phyloP scores from a whole-genome alignment of 2,113 vertebrate species.

The Cyanoramphus novaezelandiae region DNA sequence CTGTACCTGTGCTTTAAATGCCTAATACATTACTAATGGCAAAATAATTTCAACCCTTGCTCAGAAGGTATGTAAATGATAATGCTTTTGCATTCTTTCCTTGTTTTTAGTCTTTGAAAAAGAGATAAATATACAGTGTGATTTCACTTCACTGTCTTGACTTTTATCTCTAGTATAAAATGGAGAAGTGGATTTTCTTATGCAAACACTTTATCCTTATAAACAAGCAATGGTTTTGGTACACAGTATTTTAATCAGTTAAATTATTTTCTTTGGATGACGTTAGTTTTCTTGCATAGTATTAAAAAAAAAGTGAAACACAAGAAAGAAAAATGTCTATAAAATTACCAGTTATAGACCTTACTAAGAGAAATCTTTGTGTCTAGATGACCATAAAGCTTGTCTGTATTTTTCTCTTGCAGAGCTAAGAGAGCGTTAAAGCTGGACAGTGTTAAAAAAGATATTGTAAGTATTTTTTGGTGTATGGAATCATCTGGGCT shows the following conservation, averaged over 20 bases:
- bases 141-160: not conserved
- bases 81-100: constrained; percentile 2
- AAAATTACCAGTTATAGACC: not conserved
- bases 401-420: constrained; percentile 58
- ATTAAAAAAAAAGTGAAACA: not conserved
- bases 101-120: constrained; percentile 1
- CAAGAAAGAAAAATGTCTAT: not conserved
- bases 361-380: constrained; percentile 21
- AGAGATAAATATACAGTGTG: not conserved
- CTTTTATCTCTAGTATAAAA: constrained; percentile 21
- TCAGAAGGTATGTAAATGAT: constrained; percentile 43
- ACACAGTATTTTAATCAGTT: not conserved
- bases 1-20: constrained; percentile 46
- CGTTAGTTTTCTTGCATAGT: not conserved
- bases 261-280: not conserved
- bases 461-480: constrained; percentile 76
- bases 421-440: constrained; percentile 81
- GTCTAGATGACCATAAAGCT: constrained; percentile 19
- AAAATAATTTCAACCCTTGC: constrained; percentile 36
- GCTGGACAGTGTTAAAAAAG: constrained; percentile 47
- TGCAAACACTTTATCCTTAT: not conserved
- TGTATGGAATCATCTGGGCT: not conserved
- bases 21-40: constrained; percentile 26
- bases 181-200: constrained; percentile 10
- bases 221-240: not conserved